Base-by-base conservation (phyloP, 2,797 vertebrate species). In the Sebastolobus altivelis region DNA sequence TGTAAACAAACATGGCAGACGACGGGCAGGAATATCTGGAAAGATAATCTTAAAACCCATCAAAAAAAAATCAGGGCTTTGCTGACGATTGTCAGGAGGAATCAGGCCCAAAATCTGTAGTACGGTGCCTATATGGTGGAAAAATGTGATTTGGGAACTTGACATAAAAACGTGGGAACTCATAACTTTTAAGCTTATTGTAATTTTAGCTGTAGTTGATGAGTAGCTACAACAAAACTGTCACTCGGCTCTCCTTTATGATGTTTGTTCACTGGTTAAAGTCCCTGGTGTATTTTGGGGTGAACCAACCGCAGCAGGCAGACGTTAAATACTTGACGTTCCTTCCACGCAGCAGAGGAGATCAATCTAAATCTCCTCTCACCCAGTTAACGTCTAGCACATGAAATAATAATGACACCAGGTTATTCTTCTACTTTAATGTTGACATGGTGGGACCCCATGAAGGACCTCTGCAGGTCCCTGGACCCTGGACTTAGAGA, bases 321-420 rank as follows among this genome's bases (percentile, higher is more conserved):
- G 5, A 27, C 25, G 12, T n/a, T 55, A 20, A 59, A 31, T 33
- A 14, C 7, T 1, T 5, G 22, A 9, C 14, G 2, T 10, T 72
- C 4, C 66, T 5, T 63, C 12, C 11, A 54, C 31, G 5, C 31
- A 43, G 31, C 62, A 69, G 58, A 29, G 6, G 20, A 12, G 25
- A 62, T 49, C 3, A 49, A 68, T 63, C 6, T 63, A 5, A 18
- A 63, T n/a, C 38, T 63, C 6, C 55, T 54, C 49, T 72, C 6
- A 6, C 40, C 6, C 20, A 49, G 10, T 46, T 79, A 66, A 84
- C 54, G 58, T 73, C n/a, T 6, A 27, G 29, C 73, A 80, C 59
- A 72, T 81, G 77, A 81, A 80, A 72, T 11, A 85, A 70, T 35
- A 77, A 81, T 0, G n/a, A 20, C 60, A 49, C n/a, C 46, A 29